Base-by-base conservation (phyloP, 2,113 vertebrate genomes). In the Cyprinodon brontotheroides region DNA sequence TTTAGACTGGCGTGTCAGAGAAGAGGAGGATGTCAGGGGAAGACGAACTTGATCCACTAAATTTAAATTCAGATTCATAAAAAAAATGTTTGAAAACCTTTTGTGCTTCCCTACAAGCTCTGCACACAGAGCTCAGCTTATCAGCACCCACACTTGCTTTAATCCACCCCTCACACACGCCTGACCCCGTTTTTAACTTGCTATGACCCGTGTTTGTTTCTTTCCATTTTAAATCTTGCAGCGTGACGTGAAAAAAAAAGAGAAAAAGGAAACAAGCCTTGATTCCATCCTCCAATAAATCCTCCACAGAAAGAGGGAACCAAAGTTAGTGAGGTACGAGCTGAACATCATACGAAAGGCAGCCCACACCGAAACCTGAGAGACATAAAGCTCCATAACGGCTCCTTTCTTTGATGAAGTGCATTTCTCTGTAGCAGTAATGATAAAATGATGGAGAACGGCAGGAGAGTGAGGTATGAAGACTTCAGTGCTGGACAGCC, bases 141-240 rank as follows among this genome's bases (percentile, higher is more conserved):
- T 66, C 64, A 70, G n/a, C 13, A 15, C 63, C 70, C 70, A 65
- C 75, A 67, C 40, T 67, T 48, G 43, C 75, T 8, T 50, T 79
- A 74, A 84, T 80, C 69, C 78, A 74, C 81, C 69, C 70, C 76
- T 84, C 68, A 39, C 39, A 61, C 62, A 7, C 5, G 29, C 22
- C 62, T 76, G 71, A 83, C 77, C 73, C 11, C 9, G 38, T 47
- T 74, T 29, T 9, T 73, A 78, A 87, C 77, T 83, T 65, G 84
- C 22, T 53, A 38, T 75, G 78, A 89, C 86, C 83, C 62, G 68
- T 43, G 78, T 89, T 84, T 86, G 74, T 64, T 87, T 80, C 65
- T 75, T 77, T 80, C 79, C 22, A 40, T 41, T 77, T 79, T 79
- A 83, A 81, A 87, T 87, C 81, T 80, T 74, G 50, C 61, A 59